Percentiles rank a stretch among this genome's conserved stretches.
These are phyloP conservation scores for Balaeniceps rex DNA, from an alignment of 2,113 vertebrate species.

Conservation along the genomic window DNA sequence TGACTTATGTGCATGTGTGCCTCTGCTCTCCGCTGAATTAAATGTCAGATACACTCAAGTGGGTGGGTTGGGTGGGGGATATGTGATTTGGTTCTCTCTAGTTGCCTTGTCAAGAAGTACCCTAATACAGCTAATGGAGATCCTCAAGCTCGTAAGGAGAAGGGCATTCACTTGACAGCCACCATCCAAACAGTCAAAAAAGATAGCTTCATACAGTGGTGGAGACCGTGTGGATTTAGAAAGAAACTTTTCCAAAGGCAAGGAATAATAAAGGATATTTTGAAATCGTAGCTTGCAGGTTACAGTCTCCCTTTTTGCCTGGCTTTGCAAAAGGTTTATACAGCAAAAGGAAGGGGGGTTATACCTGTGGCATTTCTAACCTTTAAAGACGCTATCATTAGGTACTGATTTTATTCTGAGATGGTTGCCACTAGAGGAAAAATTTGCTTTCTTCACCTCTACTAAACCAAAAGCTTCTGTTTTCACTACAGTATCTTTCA, in stretches of 20 bases:
- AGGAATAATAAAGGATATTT: neutral
- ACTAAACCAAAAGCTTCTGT: neutral
- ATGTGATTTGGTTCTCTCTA: conserved; percentile 28
- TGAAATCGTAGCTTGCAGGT: neutral
- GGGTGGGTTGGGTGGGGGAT: conserved; percentile 15
- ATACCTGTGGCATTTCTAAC: neutral
- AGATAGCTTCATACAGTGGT: neutral
- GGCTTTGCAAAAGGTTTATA: neutral
- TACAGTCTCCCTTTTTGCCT: neutral
- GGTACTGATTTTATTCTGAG: neutral
- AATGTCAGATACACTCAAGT: conserved; percentile 50
- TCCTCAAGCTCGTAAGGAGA: neutral
- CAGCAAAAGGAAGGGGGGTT: neutral
- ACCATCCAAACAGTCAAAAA: conserved; percentile 20
- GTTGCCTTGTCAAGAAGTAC: conserved; percentile 5
- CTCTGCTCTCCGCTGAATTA: conserved; percentile 18
- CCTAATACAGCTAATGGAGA: conserved; percentile 35
- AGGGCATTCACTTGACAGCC: neutral
- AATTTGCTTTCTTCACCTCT: neutral
- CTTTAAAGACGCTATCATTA: neutral
- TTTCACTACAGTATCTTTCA: neutral
- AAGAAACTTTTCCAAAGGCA: neutral
- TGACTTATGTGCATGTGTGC: conserved; percentile 44
- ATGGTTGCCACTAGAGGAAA: neutral
- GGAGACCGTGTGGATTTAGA: neutral